Evolutionary conservation across 2,113 vertebrate genomes (phyloP).

Genomic region (Arenaria interpres): DNA sequence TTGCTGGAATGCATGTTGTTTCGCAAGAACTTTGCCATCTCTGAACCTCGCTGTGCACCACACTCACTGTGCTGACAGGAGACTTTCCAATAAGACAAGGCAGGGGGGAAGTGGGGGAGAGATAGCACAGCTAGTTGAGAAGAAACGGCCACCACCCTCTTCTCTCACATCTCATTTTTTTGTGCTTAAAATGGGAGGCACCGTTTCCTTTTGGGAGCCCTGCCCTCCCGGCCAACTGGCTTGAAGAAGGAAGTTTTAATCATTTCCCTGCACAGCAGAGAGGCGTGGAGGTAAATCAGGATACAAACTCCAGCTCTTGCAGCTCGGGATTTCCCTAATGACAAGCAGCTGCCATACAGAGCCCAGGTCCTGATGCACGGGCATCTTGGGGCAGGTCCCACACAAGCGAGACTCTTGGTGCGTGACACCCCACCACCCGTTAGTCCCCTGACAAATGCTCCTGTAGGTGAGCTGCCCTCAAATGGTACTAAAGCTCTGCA

Average conservation of each 20-base stretch:
- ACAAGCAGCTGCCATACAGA: neutral
- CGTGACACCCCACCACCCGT: accelerated
- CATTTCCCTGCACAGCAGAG: accelerated
- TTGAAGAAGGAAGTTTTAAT: neutral
- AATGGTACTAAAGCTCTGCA: accelerated
- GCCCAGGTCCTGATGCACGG: neutral
- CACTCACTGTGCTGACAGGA: neutral
- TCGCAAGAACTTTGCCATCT: neutral
- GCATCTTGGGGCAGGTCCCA: neutral
- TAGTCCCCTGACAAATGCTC: accelerated
- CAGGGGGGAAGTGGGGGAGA: no score
- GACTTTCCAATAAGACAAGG: neutral
- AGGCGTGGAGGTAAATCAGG: accelerated
- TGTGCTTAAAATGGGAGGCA: neutral
- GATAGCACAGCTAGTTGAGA: accelerated
- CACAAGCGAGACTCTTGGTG: neutral
- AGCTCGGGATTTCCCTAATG: neutral
- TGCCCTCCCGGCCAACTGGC: neutral
- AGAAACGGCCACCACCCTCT: accelerated
- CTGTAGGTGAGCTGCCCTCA: neutral
- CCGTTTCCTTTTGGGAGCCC: neutral
- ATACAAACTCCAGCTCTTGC: neutral
- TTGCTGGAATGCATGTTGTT: neutral
- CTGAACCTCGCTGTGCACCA: neutral
- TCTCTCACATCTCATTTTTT: neutral